phyloP scores from a whole-genome alignment of 1,140 invertebrate genomes.

The Brachionus manjavacas region DNA sequence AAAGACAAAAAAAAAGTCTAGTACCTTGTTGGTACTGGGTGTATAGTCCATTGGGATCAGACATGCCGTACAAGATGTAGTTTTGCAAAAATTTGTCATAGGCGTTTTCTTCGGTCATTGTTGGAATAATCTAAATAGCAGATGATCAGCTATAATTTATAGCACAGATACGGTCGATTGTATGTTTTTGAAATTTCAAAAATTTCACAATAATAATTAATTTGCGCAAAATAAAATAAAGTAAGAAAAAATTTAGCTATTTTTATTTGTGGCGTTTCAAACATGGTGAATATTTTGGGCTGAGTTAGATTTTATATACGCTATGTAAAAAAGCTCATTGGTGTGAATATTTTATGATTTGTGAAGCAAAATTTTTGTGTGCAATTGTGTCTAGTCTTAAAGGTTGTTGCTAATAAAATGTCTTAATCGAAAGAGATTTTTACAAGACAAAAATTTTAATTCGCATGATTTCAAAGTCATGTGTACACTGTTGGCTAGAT shows the following conservation, averaged over 20 bases:
- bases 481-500: too few relatives aligned
- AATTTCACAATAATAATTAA: not conserved
- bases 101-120: slow-evolving; percentile 8
- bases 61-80: slow-evolving; percentile 21
- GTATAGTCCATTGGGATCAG: not conserved
- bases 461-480: too few relatives aligned
- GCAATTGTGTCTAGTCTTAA: not conserved
- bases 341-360: not conserved
- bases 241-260: not conserved
- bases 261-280: not conserved
- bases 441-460: too few relatives aligned
- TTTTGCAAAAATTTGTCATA: slow-evolving; percentile 30
- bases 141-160: not conserved
- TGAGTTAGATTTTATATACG: not conserved
- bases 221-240: not conserved
- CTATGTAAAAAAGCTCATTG: not conserved
- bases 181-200: not conserved
- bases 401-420: not conserved
- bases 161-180: not conserved
- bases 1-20: not conserved
- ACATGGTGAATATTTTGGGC: slow-evolving; percentile 1
- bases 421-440: not conserved
- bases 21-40: not conserved
- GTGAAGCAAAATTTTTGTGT: not conserved
- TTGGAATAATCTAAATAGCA: not conserved